These are phyloP conservation scores for Hirtodrosophila trivittata DNA, from an alignment of 2,888 invertebrate genomes.

Conservation along the genomic window DNA sequence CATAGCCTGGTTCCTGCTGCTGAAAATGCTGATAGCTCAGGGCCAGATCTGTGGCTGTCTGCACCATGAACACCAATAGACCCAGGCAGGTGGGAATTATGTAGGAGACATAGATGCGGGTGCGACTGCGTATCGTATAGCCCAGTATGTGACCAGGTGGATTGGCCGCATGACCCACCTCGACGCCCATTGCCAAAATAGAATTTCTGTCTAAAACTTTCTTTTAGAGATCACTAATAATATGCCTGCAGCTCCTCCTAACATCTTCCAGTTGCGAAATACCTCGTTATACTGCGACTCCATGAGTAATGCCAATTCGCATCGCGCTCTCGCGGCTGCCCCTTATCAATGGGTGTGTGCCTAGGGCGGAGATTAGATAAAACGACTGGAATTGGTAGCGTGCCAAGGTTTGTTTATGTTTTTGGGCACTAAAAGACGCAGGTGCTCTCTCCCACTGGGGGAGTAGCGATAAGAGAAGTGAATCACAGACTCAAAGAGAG, in stretches of 20 bases:
- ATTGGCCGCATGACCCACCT: conserved; percentile 72
- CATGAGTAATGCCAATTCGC: conserved; percentile 61
- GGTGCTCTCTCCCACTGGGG: neutral
- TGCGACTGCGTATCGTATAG: conserved; percentile 80
- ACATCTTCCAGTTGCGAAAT: conserved; percentile 62
- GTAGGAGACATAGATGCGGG: conserved; percentile 82
- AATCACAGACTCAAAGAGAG: neutral
- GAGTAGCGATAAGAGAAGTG: neutral
- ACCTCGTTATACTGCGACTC: conserved; percentile 38
- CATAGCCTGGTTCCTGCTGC: conserved; percentile 85
- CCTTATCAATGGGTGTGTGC: conserved; percentile 54
- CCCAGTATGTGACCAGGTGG: conserved; percentile 82
- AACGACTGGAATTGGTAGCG: conserved; percentile 19
- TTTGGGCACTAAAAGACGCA: conserved; percentile 38
- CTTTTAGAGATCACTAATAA: neutral
- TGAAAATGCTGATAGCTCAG: conserved; percentile 87
- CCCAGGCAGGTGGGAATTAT: conserved; percentile 86
- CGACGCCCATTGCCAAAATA: conserved; percentile 43
- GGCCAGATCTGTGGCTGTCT: conserved; percentile 88
- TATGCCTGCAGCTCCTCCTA: neutral
- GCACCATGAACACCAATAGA: conserved; percentile 87
- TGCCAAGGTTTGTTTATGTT: conserved; percentile 62
- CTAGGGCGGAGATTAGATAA: conserved; percentile 67
- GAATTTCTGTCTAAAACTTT: neutral
- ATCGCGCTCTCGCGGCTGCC: conserved; percentile 30